Percentiles rank a stretch among this genome's conserved stretches.
These are phyloP conservation scores for Rhizoglyphus robini DNA, from an alignment of 1,140 invertebrate genomes.

Conservation along the genomic window DNA sequence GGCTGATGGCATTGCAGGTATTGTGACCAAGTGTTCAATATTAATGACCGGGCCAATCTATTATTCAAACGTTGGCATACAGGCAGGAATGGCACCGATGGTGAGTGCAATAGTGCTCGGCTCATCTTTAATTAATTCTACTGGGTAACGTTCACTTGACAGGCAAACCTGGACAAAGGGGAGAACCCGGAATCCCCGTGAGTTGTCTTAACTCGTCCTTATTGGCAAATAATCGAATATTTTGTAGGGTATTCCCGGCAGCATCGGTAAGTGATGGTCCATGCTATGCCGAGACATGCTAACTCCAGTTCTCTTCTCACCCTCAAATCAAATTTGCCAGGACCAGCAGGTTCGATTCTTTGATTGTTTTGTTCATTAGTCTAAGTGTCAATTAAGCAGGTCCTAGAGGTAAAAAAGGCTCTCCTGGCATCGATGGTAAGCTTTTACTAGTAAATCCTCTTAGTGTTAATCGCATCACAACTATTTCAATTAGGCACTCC, in stretches of 20 bases:
- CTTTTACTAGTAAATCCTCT: constrained; percentile 1
- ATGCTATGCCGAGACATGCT: no score
- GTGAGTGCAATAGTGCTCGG: background rate
- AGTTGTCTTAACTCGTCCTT: background rate
- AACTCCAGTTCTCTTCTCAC: no score
- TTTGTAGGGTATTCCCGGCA: background rate
- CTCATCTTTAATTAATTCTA: background rate
- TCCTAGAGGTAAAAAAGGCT: background rate
- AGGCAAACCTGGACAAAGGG: constrained; percentile 8
- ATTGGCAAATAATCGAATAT: background rate
- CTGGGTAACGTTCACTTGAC: background rate
- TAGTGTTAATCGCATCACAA: background rate
- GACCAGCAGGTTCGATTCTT: background rate
- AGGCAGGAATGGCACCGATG: constrained; percentile 1
- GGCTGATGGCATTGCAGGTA: constrained; percentile 41
- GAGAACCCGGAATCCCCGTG: constrained; percentile 8
- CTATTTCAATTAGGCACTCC: constrained; percentile 2
- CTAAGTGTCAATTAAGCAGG: background rate
- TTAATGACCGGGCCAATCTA: no score
- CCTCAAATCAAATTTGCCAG: no score
- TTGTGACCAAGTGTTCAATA: constrained; percentile 21
- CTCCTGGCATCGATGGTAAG: constrained; percentile 15
- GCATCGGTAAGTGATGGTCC: background rate
- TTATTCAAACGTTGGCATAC: background rate
- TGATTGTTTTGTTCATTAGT: background rate